Percentiles rank a stretch among this genome's conserved stretches.
Conservation (phyloP, 2,797 vertebrate genomes). For the Molothrus ater region DNA sequence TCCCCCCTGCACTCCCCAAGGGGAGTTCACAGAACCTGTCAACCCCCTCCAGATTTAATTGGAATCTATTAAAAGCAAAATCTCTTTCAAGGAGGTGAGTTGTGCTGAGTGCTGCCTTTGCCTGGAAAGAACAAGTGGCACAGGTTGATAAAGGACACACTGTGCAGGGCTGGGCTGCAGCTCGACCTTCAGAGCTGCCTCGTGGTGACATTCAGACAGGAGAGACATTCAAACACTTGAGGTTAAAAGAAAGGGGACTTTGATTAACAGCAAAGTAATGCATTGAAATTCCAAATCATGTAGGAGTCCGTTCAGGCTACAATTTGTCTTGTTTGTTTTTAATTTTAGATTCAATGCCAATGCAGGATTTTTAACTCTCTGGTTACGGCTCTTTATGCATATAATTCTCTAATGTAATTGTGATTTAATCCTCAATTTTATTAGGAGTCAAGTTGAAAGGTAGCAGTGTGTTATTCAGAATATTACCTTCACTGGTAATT, state of each 20-base stretch:
- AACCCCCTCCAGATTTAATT: neutral
- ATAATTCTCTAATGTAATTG: constrained; percentile 21
- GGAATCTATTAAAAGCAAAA: neutral
- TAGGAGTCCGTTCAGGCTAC: neutral
- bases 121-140: neutral
- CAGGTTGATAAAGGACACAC: neutral
- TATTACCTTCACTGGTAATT: neutral
- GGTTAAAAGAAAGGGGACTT: constrained; percentile 63
- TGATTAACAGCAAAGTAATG: constrained; percentile 64
- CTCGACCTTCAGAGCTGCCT: constrained; percentile 55
- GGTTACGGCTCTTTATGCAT: constrained; percentile 12
- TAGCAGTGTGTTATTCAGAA: neutral
- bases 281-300: constrained; percentile 59
- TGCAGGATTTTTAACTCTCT: constrained; percentile 46
- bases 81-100: neutral
- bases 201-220: constrained; percentile 48
- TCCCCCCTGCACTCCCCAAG: neutral
- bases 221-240: constrained; percentile 49
- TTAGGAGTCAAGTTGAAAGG: neutral
- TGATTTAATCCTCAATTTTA: constrained; percentile 30
- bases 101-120: neutral
- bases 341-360: constrained; percentile 52
- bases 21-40: neutral
- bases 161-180: neutral
- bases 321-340: constrained; percentile 55